These are phyloP conservation scores for Cryptoprocta ferox DNA, from an alignment of 2,797 vertebrate genomes.

Conservation along the genomic window DNA sequence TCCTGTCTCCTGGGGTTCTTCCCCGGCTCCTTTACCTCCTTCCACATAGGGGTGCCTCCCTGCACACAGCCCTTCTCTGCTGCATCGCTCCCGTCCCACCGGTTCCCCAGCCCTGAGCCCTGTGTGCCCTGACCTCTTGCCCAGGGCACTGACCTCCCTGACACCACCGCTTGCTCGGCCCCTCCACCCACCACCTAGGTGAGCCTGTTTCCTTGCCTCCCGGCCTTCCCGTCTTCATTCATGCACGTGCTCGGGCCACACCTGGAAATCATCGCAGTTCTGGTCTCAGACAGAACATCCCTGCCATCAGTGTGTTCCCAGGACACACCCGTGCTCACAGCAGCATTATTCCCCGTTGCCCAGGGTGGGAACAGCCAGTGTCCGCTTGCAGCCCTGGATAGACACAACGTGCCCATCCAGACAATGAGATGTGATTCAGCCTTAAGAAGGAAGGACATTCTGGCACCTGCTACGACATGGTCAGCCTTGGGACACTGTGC, in stretches of 20 bases:
- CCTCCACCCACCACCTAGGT: not conserved
- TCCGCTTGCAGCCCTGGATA: fast-evolving
- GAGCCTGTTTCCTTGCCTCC: not conserved
- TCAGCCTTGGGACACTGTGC: fast-evolving
- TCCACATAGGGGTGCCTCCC: not conserved
- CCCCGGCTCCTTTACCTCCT: no score
- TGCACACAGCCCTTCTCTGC: no score
- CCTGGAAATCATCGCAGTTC: not conserved
- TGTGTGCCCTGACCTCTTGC: not conserved
- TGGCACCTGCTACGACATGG: fast-evolving
- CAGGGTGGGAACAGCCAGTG: fast-evolving
- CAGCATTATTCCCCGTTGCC: fast-evolving
- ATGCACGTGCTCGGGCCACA: fast-evolving
- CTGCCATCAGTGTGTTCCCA: fast-evolving
- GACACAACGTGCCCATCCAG: fast-evolving
- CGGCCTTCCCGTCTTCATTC: no score
- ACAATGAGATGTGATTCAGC: fast-evolving
- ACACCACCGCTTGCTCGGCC: not conserved
- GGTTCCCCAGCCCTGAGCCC: not conserved
- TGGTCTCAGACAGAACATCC: fast-evolving
- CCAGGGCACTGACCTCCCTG: not conserved
- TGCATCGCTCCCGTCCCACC: not conserved
- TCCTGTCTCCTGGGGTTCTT: not conserved
- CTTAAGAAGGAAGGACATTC: not conserved
- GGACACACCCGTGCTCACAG: not conserved